Evolutionary conservation across 2,113 vertebrate species (phyloP), one percentile per base, ranked within the genome.

Genomic region (Percina caprodes): DNA sequence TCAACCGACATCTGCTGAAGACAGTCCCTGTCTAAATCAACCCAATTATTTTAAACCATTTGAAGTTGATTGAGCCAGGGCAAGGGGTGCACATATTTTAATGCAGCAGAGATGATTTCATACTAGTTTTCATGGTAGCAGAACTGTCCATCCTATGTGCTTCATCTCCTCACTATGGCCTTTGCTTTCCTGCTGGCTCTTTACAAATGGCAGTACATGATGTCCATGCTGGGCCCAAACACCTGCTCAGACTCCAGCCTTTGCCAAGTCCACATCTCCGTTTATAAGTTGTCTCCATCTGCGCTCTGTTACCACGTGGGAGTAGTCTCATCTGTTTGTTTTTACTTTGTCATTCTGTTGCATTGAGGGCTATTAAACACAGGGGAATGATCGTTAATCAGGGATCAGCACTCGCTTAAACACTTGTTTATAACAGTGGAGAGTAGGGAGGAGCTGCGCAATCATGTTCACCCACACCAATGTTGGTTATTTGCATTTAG

Each of bases 281-380:
- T 87, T 86, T 86, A 87, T 86, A 89, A 90, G 88, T 90, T 91
- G 61, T 80, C 87, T 91, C 93, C 91, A 93, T 94, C 93, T 92
- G 93, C 9, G 73, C 86, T 74, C 76, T 5, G 33, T 62, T 33
- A 33, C 88, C 87, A 87, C 79, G 82, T 90, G 92, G 92, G 91
- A 91, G 85, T 79, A 73, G 87, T 69, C 88, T 92, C 92, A 91
- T 93, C 92, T 92, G 93, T 92, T 92, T 91, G 89, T 91, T 92
- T 91, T 91, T 68, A 84, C 88, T 86, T 86, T 79, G 86, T 85
- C 87, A 48, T 90, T 90, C 89, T 89, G 88, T 67, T 89, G 78
- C 85, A 30, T 86, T 4, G 80, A 90, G 82, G 80, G 85, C 87
- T 84, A 86, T 90, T 94, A 90, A 90, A 88, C 89, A 91, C 91